Percentiles rank a stretch among this genome's conserved stretches.
These are phyloP conservation scores for Wiebesia pumilae DNA, from an alignment of 1,140 invertebrate genomes.

Conservation along the genomic window DNA sequence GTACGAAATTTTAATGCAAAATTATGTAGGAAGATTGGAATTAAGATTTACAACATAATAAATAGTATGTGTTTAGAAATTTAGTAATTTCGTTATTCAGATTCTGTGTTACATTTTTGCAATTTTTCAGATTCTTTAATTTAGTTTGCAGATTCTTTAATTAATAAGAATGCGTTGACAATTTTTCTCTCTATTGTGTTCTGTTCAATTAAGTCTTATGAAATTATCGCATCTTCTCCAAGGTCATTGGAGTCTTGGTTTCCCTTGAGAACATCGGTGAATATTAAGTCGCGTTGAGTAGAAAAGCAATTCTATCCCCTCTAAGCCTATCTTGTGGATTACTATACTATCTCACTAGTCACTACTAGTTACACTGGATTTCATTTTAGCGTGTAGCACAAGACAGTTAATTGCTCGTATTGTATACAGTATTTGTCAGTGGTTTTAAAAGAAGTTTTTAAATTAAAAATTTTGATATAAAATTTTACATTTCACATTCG, in stretches of 20 bases:
- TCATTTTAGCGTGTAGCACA: neutral
- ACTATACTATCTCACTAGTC: constrained; percentile 1
- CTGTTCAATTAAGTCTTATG: constrained; percentile 20
- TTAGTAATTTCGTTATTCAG: neutral
- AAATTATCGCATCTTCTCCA: constrained; percentile 35
- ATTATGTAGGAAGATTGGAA: no score
- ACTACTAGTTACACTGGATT: neutral
- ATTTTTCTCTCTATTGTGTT: neutral
- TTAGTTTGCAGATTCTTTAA: neutral
- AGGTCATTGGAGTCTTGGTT: neutral
- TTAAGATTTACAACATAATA: no score
- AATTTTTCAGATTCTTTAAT: neutral
- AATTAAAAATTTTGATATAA: no score
- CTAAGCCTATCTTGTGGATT: constrained; percentile 22
- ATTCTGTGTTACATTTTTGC: no score
- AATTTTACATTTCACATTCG: no score
- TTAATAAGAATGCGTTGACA: constrained; percentile 9
- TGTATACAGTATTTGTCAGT: neutral
- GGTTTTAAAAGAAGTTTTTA: neutral
- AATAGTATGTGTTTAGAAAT: neutral
- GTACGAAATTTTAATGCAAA: no score
- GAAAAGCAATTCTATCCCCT: constrained; percentile 35
- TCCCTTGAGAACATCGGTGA: neutral
- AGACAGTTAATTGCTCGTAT: neutral
- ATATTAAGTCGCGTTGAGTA: constrained; percentile 25